These are phyloP conservation scores for Kryptolebias marmoratus DNA, from an alignment of 2,113 vertebrate species.

Conservation along the genomic window DNA sequence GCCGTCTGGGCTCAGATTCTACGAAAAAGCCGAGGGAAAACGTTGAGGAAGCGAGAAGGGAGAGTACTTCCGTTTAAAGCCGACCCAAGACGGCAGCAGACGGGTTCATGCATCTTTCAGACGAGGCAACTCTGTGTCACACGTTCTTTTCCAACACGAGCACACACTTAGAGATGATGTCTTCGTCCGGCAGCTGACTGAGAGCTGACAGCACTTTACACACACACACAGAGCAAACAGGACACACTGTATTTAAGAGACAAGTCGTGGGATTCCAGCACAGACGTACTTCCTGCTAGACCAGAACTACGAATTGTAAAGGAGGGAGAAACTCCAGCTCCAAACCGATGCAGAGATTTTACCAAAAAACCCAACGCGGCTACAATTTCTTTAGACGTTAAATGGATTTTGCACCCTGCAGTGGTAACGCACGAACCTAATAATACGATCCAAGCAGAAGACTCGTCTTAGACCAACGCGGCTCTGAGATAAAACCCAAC, in stretches of 20 bases:
- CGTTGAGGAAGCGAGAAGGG: constrained; percentile 4
- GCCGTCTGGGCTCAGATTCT: constrained; percentile 47
- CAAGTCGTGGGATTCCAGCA: not conserved
- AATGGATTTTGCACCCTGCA: too few species aligned
- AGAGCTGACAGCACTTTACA: constrained; percentile 7
- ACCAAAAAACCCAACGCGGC: not conserved
- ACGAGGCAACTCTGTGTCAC: not conserved
- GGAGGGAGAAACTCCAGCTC: not conserved
- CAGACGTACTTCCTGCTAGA: not conserved
- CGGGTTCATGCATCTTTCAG: constrained; percentile 29
- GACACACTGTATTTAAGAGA: constrained; percentile 1
- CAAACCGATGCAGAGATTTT: not conserved
- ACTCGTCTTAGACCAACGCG: constrained; percentile 3
- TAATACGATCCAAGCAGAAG: not conserved
- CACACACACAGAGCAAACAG: constrained; percentile 18
- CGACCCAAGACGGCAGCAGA: constrained; percentile 27
- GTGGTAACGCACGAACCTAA: not conserved
- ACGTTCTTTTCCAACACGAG: not conserved
- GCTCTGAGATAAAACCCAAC: constrained; percentile 9
- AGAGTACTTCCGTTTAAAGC: constrained; percentile 23
- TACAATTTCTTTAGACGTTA: not conserved
- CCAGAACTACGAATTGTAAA: constrained; percentile 1
- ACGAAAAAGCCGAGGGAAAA: constrained; percentile 3
- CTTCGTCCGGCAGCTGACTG: not conserved
- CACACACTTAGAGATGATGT: constrained; percentile 2